These are phyloP conservation scores for Aegypius monachus DNA, from an alignment of 2,113 vertebrate species.

Conservation along the genomic window DNA sequence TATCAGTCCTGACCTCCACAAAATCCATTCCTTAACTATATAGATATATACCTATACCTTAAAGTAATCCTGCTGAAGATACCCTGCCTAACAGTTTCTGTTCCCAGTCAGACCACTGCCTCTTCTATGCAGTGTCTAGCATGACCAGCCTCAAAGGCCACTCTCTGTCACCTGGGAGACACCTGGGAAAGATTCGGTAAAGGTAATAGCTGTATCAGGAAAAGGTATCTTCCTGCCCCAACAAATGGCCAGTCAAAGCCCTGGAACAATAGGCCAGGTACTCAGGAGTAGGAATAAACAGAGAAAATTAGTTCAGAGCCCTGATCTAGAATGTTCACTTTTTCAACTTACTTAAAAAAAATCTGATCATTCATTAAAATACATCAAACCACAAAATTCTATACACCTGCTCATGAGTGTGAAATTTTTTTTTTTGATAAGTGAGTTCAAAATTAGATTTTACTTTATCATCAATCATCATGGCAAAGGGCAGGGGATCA, in stretches of 20 bases:
- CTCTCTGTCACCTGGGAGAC: neutral
- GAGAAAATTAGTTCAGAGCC: neutral
- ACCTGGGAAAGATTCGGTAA: neutral
- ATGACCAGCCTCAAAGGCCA: rapidly evolving
- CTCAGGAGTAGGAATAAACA: neutral
- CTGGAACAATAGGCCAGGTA: neutral
- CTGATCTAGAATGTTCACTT: neutral
- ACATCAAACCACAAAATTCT: neutral
- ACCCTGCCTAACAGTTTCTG: neutral
- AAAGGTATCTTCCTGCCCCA: neutral
- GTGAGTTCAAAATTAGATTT: conserved; percentile 39
- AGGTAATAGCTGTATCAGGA: neutral
- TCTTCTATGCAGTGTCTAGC: neutral
- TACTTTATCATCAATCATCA: conserved; percentile 31
- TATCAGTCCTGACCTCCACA: neutral
- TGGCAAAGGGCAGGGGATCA: conserved; percentile 12
- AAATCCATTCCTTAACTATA: neutral
- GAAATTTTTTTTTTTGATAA: neutral
- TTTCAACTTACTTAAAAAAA: neutral
- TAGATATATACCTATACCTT: neutral
- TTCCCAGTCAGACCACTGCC: neutral
- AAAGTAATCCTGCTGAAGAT: neutral
- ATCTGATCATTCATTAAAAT: neutral
- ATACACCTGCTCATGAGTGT: neutral
- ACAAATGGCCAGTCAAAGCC: neutral